Conservation (phyloP, 2,888 invertebrate species). For the Polydrusus tereticollis region DNA sequence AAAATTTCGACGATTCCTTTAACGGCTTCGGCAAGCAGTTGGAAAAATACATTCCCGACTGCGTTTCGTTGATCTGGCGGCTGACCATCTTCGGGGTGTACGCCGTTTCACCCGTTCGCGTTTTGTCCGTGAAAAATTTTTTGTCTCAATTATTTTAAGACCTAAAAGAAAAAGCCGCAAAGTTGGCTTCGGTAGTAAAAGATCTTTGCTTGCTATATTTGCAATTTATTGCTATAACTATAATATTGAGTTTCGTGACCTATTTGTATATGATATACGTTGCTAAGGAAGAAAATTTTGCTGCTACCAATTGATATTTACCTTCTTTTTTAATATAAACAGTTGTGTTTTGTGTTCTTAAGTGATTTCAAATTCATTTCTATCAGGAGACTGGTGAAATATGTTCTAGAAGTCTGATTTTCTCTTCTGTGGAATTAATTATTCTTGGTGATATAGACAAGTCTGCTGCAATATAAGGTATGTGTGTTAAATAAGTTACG, state of each 20-base stretch:
- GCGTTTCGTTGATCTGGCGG: slow-evolving; percentile 32
- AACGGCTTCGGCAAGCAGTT: slow-evolving; percentile 23
- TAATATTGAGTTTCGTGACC: slow-evolving; percentile 34
- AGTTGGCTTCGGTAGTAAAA: slow-evolving; percentile 31
- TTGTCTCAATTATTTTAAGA: not conserved
- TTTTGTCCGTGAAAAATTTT: slow-evolving; percentile 40
- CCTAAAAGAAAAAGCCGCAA: not conserved
- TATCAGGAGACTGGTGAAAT: slow-evolving; percentile 5
- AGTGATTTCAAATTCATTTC: slow-evolving; percentile 10
- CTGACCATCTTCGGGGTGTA: slow-evolving; percentile 42
- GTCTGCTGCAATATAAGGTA: slow-evolving; percentile 32
- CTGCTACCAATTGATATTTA: not conserved
- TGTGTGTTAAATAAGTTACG: slow-evolving; percentile 24
- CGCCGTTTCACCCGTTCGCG: slow-evolving; percentile 44
- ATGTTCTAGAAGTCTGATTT: slow-evolving; percentile 40
- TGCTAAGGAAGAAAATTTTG: slow-evolving; percentile 17
- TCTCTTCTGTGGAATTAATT: slow-evolving; percentile 42
- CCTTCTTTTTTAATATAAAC: not conserved
- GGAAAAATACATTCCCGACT: slow-evolving; percentile 37
- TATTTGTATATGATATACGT: slow-evolving; percentile 43
- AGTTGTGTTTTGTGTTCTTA: not conserved
- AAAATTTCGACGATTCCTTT: slow-evolving; percentile 18
- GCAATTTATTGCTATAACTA: slow-evolving; percentile 32
- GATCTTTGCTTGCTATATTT: slow-evolving; percentile 39
- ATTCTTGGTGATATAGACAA: slow-evolving; percentile 28